phyloP scores from a whole-genome alignment of 2,113 vertebrate genomes.

The Coturnix japonica region DNA sequence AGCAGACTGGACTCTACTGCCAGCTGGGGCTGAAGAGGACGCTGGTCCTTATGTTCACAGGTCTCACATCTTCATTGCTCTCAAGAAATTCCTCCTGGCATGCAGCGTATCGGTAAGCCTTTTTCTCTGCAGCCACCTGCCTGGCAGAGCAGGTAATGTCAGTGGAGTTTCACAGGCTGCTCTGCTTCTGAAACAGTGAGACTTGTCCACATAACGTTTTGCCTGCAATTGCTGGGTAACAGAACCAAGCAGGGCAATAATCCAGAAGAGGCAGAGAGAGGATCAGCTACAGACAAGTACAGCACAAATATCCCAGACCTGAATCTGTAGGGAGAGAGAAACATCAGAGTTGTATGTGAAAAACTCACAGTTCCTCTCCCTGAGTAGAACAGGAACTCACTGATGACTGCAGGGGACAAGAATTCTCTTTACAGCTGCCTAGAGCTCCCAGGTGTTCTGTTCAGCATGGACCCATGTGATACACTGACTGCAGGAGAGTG shows the following conservation, averaged over 20 bases:
- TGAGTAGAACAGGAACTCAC: neutral
- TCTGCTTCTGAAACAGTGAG: slow-evolving; percentile 28
- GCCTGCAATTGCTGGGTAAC: neutral
- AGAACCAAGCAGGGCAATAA: slow-evolving; percentile 22
- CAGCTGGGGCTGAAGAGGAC: neutral
- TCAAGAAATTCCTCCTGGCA: slow-evolving; percentile 6
- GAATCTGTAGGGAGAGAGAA: neutral
- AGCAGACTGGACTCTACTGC: neutral
- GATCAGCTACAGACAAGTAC: neutral
- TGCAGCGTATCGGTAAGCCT: slow-evolving; percentile 28
- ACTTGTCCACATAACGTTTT: slow-evolving; percentile 26
- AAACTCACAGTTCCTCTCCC: neutral
- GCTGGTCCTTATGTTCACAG: neutral
- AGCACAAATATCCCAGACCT: neutral
- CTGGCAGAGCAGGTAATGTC: slow-evolving; percentile 57
- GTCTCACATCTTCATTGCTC: neutral
- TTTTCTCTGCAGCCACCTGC: slow-evolving; percentile 64
- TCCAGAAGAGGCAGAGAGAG: neutral
- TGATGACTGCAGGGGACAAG: neutral
- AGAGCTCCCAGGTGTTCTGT: neutral
- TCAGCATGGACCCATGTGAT: neutral
- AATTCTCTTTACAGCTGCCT: neutral
- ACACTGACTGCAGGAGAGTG: neutral
- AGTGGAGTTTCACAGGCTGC: neutral
- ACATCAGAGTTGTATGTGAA: neutral